Evolutionary conservation across 2,888 invertebrate genomes (phyloP).

Genomic region (Dolichopus griseipennis): DNA sequence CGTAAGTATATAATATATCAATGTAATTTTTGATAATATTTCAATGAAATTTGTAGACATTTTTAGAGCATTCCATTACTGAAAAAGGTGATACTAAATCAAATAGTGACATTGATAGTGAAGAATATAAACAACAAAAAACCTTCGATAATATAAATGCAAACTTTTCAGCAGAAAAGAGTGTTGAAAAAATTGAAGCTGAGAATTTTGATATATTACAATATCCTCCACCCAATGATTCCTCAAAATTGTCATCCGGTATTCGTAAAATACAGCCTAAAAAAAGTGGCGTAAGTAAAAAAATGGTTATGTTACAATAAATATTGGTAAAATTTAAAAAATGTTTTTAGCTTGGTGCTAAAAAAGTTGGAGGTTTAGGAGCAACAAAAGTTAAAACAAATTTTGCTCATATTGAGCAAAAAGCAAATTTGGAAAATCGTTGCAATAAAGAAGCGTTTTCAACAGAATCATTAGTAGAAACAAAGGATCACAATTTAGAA

Average conservation of each 20-base stretch:
- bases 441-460: conserved; percentile 43
- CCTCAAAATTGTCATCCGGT: conserved; percentile 62
- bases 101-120: neutral
- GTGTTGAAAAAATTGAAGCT: conserved; percentile 27
- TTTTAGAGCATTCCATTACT: neutral
- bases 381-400: conserved; percentile 91
- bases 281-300: conserved; percentile 54
- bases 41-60: neutral
- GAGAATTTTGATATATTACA: conserved; percentile 41
- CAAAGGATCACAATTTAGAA: conserved; percentile 60
- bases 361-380: conserved; percentile 75
- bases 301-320: conserved; percentile 7
- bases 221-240: conserved; percentile 31
- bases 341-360: conserved; percentile 63
- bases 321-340: conserved; percentile 14
- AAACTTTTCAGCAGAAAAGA: neutral
- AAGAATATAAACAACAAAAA: neutral
- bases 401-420: conserved; percentile 89
- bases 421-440: conserved; percentile 78
- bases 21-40: neutral
- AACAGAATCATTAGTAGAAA: conserved; percentile 29
- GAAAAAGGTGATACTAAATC: neutral
- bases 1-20: conserved; percentile 47
- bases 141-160: neutral
- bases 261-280: conserved; percentile 59